A percentile compares a stretch with the other conserved stretches of the same genome.
Conservation (phyloP, 2,113 vertebrate species). For the Limanda limanda region DNA sequence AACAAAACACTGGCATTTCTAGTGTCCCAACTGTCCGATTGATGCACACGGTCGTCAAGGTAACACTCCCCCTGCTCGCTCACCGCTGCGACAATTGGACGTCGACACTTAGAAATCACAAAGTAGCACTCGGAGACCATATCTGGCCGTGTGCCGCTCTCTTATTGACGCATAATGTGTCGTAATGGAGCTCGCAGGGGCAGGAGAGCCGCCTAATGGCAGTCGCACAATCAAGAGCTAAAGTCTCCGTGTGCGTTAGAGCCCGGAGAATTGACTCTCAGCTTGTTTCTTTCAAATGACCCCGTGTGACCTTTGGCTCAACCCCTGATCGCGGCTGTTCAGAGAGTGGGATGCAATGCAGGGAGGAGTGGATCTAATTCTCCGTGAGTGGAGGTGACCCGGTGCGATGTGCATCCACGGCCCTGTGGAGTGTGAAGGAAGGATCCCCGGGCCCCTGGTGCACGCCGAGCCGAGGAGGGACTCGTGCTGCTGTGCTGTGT, state of each 20-base stretch:
- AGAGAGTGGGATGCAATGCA: constrained; percentile 43
- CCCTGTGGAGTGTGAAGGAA: constrained; percentile 53
- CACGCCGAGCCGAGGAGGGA: background rate
- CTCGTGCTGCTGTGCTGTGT: background rate
- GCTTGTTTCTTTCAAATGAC: constrained; percentile 38
- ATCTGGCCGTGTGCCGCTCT: constrained; percentile 21
- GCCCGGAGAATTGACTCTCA: constrained; percentile 45
- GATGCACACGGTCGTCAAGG: constrained; percentile 60
- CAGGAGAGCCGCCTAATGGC: constrained; percentile 50
- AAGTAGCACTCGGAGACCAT: constrained; percentile 54
- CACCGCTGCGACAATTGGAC: constrained; percentile 30
- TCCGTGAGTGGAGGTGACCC: constrained; percentile 56
- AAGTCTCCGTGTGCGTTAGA: constrained; percentile 58
- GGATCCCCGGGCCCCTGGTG: constrained; percentile 13
- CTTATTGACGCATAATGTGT: constrained; percentile 54
- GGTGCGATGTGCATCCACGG: constrained; percentile 56
- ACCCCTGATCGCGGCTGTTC: constrained; percentile 2
- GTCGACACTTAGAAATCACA: constrained; percentile 46
- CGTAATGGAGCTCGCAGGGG: constrained; percentile 45
- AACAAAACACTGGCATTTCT: constrained; percentile 24
- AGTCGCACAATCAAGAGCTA: constrained; percentile 23
- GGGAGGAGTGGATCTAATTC: constrained; percentile 60
- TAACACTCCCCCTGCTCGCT: constrained; percentile 44
- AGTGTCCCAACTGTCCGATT: constrained; percentile 39
- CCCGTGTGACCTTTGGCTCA: constrained; percentile 48